Evolutionary conservation across 1,140 invertebrate species (phyloP).

Genomic region (Plutomurus gul): DNA sequence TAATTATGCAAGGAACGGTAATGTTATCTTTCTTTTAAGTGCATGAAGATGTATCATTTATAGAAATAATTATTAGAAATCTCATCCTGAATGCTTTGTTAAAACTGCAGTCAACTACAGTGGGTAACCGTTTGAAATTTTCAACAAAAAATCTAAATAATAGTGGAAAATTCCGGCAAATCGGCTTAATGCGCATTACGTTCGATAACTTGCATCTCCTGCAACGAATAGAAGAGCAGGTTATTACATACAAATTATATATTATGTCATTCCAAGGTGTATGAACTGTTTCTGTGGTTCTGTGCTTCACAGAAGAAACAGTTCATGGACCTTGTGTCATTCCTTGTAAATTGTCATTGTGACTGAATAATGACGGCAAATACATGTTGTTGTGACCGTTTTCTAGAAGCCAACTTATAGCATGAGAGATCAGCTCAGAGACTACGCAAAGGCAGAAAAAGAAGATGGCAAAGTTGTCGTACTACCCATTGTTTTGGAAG

Average conservation of each 20-base stretch:
- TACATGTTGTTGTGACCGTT: too few relatives aligned
- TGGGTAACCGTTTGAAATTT: background rate
- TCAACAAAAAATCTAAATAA: background rate
- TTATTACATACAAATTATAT: too few relatives aligned
- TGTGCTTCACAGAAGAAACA: too few relatives aligned
- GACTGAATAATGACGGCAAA: too few relatives aligned
- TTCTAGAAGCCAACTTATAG: slow-evolving; percentile 38
- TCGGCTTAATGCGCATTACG: slow-evolving; percentile 39
- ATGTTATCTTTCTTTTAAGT: background rate
- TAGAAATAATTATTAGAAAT: background rate
- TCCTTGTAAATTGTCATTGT: background rate
- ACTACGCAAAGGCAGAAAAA: slow-evolving; percentile 38
- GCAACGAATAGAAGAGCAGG: slow-evolving; percentile 41
- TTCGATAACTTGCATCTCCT: slow-evolving; percentile 50
- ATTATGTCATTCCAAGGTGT: too few relatives aligned
- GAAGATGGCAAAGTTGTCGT: slow-evolving; percentile 33
- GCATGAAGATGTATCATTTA: background rate
- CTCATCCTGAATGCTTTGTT: background rate
- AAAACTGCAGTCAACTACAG: background rate
- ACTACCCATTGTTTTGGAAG: slow-evolving; percentile 49
- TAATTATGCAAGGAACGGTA: slow-evolving; percentile 44
- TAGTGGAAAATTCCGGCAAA: background rate
- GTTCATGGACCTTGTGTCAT: background rate
- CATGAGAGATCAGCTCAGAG: slow-evolving; percentile 33
- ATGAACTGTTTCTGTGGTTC: too few relatives aligned